Percentiles rank a stretch among this genome's conserved stretches.
phyloP scores from a whole-genome alignment of 2,113 vertebrate species.

The Catharus minimus region DNA sequence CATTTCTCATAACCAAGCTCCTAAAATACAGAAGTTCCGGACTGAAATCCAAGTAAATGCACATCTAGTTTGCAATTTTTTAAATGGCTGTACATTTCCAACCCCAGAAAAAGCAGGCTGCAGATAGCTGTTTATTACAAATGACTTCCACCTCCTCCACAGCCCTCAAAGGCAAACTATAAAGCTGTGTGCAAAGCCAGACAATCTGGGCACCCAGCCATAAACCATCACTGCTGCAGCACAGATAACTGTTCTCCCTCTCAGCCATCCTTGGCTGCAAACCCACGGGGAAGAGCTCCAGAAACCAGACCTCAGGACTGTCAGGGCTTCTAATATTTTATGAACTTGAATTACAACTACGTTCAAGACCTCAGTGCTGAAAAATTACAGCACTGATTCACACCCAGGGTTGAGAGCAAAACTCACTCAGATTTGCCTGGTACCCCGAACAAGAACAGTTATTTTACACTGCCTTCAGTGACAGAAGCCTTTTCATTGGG shows the following conservation, averaged over 20 bases:
- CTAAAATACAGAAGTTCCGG: not conserved
- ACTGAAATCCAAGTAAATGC: not conserved
- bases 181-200: slow-evolving; percentile 73
- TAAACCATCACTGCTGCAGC: slow-evolving; percentile 80
- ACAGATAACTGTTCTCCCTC: slow-evolving; percentile 74
- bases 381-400: not conserved
- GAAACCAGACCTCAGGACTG: slow-evolving; percentile 34
- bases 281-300: slow-evolving; percentile 67
- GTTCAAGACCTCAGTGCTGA: not conserved
- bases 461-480: not conserved
- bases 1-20: not conserved
- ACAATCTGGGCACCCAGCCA: slow-evolving; percentile 88
- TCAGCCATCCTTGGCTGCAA: slow-evolving; percentile 73
- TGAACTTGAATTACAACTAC: slow-evolving; percentile 4
- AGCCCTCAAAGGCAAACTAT: slow-evolving; percentile 73
- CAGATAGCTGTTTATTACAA: slow-evolving; percentile 67
- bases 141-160: slow-evolving; percentile 62
- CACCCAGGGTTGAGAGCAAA: not conserved
- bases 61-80: not conserved
- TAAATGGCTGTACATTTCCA: not conserved
- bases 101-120: slow-evolving; percentile 23
- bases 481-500: not conserved
- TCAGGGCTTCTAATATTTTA: slow-evolving; percentile 33
- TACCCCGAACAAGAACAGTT: not conserved
- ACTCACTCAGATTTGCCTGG: not conserved